phyloP scores from a whole-genome alignment of 2,888 invertebrate species.

The Melanophora roralis region DNA sequence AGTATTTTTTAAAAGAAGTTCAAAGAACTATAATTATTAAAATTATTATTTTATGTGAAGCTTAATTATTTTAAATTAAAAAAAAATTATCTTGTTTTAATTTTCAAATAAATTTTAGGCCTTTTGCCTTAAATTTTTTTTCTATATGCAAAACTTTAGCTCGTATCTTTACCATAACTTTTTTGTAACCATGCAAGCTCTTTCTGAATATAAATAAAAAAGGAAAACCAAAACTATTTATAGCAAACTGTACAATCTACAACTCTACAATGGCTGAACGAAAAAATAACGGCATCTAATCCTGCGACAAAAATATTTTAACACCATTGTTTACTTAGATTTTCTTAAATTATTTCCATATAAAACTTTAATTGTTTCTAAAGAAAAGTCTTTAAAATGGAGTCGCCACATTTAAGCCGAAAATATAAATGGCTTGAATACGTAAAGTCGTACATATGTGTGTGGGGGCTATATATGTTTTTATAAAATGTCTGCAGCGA shows the following conservation, averaged over 20 bases:
- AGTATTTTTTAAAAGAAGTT: no score
- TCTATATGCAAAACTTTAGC: no score
- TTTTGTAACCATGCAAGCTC: background rate
- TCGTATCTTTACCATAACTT: no score
- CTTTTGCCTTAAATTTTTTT: no score
- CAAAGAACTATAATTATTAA: no score
- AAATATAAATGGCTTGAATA: background rate
- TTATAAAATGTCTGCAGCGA: no score
- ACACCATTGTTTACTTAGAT: constrained; percentile 13
- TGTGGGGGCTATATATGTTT: background rate
- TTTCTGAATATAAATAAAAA: background rate
- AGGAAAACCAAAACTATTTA: background rate
- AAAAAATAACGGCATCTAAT: background rate
- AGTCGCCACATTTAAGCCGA: background rate
- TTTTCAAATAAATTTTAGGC: no score
- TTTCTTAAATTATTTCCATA: constrained; percentile 11
- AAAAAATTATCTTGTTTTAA: no score
- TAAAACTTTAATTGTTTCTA: constrained; percentile 6
- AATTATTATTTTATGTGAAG: no score
- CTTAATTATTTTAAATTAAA: no score
- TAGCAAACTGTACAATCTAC: background rate
- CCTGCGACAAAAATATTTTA: constrained; percentile 29
- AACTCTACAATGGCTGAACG: background rate
- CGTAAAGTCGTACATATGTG: background rate
- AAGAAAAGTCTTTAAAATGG: background rate